These are phyloP conservation scores for Natator depressus DNA, from an alignment of 2,113 vertebrate genomes.

Conservation along the genomic window DNA sequence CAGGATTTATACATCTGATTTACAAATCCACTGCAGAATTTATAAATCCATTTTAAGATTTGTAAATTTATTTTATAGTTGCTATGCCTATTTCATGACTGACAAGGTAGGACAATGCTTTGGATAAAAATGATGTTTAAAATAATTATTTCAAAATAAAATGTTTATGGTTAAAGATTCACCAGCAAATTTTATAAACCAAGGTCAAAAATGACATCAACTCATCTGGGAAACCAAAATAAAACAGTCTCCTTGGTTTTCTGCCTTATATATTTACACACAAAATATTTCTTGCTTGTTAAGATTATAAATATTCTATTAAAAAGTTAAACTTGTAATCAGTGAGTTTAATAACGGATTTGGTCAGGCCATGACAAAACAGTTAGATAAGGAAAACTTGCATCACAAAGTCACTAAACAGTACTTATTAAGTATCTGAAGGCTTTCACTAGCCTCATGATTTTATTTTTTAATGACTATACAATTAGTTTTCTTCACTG, in stretches of 20 bases:
- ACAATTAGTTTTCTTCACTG: background rate
- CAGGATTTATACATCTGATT: background rate
- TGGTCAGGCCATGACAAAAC: background rate
- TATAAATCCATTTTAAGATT: background rate
- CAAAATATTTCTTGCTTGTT: background rate
- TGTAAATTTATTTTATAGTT: background rate
- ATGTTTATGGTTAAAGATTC: background rate
- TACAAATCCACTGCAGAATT: background rate
- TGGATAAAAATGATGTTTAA: background rate
- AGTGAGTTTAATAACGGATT: background rate
- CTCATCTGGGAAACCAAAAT: background rate
- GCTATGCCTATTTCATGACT: background rate
- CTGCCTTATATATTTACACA: background rate
- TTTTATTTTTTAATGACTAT: background rate
- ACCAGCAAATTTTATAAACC: background rate
- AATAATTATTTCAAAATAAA: background rate
- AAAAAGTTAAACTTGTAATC: background rate
- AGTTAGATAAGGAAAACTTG: background rate
- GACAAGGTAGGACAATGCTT: background rate
- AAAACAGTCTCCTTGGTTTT: background rate
- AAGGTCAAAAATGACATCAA: background rate
- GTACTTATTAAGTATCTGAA: background rate
- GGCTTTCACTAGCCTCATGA: background rate
- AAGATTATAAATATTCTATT: background rate
- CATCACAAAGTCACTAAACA: background rate